Evolutionary conservation across 1,140 invertebrate species (phyloP).

Genomic region (Harpegnathos saltator): DNA sequence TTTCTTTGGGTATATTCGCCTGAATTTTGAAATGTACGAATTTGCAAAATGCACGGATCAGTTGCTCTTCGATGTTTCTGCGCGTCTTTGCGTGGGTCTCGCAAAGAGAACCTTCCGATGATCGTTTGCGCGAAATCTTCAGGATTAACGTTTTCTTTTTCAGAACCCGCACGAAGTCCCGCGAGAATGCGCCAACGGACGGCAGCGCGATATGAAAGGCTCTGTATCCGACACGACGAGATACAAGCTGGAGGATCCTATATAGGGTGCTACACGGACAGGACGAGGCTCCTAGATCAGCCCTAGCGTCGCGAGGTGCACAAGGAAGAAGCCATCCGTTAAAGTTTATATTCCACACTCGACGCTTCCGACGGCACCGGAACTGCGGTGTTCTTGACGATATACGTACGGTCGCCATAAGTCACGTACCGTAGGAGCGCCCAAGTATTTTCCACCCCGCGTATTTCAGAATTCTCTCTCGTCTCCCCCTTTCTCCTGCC

Average conservation of each 20-base stretch:
- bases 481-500: background rate
- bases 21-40: too few species aligned
- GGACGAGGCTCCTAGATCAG: conserved; percentile 65
- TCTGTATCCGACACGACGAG: background rate
- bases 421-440: conserved; percentile 50
- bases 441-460: conserved; percentile 43
- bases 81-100: too few species aligned
- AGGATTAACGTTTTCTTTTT: too few species aligned
- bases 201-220: conserved; percentile 14
- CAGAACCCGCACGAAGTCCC: too few species aligned
- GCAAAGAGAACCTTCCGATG: too few species aligned
- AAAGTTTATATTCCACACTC: conserved; percentile 74
- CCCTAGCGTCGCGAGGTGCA: conserved; percentile 5
- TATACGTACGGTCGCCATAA: conserved; percentile 69
- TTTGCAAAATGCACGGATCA: too few species aligned
- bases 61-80: too few species aligned
- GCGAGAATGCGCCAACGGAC: background rate
- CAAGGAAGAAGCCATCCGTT: conserved; percentile 69
- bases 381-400: conserved; percentile 68
- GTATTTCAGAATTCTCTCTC: conserved; percentile 38
- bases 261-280: conserved; percentile 20
- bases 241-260: conserved; percentile 9
- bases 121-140: too few species aligned
- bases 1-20: too few species aligned
- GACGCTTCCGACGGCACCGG: conserved; percentile 62